Percentiles rank a stretch among this genome's conserved stretches.
Evolutionary conservation across 2,113 vertebrate genomes (phyloP).

Genomic region (Gobio gobio): DNA sequence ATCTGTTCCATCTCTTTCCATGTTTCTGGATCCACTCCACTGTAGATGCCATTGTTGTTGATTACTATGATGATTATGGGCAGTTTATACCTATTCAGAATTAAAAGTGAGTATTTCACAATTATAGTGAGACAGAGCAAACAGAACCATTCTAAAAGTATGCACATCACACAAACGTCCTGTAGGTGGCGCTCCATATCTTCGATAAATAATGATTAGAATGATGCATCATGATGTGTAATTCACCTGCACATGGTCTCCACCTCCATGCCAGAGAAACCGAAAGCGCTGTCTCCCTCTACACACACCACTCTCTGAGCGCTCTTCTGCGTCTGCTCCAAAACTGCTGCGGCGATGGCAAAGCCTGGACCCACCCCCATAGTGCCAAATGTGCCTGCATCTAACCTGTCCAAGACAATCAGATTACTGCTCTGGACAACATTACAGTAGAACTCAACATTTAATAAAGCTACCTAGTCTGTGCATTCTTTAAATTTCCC

Average conservation of each 20-base stretch:
- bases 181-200: neutral
- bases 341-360: conserved; percentile 88
- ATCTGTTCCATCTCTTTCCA: conserved; percentile 85
- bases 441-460: neutral
- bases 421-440: neutral
- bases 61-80: conserved; percentile 89
- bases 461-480: neutral
- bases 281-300: conserved; percentile 96
- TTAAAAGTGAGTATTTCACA: neutral
- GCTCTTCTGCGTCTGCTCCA: conserved; percentile 75
- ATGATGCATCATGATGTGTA: neutral
- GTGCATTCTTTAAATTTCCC: neutral
- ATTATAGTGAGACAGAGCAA: neutral
- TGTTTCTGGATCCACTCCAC: conserved; percentile 81
- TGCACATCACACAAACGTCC: neutral
- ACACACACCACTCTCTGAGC: conserved; percentile 84
- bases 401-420: conserved; percentile 77
- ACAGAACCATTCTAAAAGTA: neutral
- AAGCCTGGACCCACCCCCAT: conserved; percentile 97
- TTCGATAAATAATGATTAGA: too few relatives aligned
- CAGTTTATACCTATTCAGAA: conserved; percentile 83
- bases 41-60: conserved; percentile 98
- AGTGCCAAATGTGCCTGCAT: conserved; percentile 96
- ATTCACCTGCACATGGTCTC: conserved; percentile 86
- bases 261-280: conserved; percentile 97